These are phyloP conservation scores for Bolinopsis microptera DNA, from an alignment of 37 sponge, comb jelly and placozoan species.

Conservation along the genomic window DNA sequence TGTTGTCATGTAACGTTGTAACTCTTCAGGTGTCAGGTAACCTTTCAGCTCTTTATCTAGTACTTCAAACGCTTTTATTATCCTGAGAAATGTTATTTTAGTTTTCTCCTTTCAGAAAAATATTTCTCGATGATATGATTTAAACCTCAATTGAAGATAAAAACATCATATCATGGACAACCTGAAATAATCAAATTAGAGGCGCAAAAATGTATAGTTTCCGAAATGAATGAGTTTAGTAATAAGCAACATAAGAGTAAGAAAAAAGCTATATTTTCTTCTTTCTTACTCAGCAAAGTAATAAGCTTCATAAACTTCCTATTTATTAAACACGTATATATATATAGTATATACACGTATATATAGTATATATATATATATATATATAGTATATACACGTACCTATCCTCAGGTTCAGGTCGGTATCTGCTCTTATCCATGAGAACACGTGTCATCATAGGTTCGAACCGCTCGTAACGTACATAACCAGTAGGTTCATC, in stretches of 20 bases:
- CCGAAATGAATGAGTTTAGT: too few species aligned
- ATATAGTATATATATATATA: not conserved
- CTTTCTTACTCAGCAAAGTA: too few species aligned
- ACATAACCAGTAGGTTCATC: constrained; percentile 95
- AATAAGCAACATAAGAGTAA: too few species aligned
- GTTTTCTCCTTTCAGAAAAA: too few species aligned
- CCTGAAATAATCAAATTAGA: too few species aligned
- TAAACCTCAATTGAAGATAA: not conserved
- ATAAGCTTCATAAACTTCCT: too few species aligned
- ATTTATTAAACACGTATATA: not conserved
- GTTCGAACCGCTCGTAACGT: constrained; percentile 86
- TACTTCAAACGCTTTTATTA: constrained; percentile 70
- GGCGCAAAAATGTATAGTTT: too few species aligned
- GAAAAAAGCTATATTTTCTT: too few species aligned
- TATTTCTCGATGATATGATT: too few species aligned
- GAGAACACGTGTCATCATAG: constrained; percentile 82
- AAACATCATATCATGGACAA: too few species aligned
- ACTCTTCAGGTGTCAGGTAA: constrained; percentile 81
- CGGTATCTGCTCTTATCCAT: constrained; percentile 71
- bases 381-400: not conserved
- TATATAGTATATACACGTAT: not conserved
- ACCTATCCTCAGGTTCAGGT: constrained; percentile 63
- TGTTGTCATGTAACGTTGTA: constrained; percentile 77
- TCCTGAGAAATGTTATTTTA: constrained; percentile 23
- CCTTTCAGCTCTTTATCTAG: constrained; percentile 81